Conservation (phyloP, 2,113 vertebrate genomes). For the Hoplias malabaricus region DNA sequence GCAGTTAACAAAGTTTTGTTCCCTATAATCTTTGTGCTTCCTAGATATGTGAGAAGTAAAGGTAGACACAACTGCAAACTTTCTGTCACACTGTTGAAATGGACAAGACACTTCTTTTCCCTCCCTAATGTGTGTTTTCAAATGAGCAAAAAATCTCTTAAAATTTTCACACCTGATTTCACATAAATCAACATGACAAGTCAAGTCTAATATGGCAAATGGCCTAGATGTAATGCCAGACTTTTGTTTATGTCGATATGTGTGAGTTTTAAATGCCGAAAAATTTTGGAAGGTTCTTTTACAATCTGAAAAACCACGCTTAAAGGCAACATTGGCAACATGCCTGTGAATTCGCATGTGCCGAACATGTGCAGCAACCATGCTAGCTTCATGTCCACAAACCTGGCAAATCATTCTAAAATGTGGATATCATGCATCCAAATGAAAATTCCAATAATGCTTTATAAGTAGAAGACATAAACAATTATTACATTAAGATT, state of each 20-base stretch:
- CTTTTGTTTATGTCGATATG: constrained; percentile 22
- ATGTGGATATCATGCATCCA: no score
- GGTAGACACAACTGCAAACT: no score
- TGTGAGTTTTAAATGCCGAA: constrained; percentile 28
- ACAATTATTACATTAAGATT: no score
- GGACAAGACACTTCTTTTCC: constrained; percentile 35
- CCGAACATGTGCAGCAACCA: constrained; percentile 15
- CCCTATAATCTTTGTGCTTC: no score
- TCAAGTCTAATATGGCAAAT: constrained; percentile 24
- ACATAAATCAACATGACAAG: constrained; percentile 32
- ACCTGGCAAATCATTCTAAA: constrained; percentile 16
- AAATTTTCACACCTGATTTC: constrained; percentile 22
- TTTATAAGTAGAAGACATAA: no score
- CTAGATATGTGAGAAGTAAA: no score
- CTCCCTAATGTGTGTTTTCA: constrained; percentile 43
- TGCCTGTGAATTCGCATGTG: constrained; percentile 26
- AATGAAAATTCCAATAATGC: no score
- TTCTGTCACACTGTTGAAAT: not conserved
- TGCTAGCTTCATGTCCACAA: constrained; percentile 35
- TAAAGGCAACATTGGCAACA: constrained; percentile 14
- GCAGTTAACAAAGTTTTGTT: no score
- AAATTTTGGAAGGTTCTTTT: constrained; percentile 29
- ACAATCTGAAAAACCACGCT: constrained; percentile 11
- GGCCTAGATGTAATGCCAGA: constrained; percentile 13
- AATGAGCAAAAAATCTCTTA: constrained; percentile 29